Percentiles rank a stretch among this genome's conserved stretches.
These are phyloP conservation scores for Carabus problematicus DNA, from an alignment of 2,888 invertebrate species.

Conservation along the genomic window DNA sequence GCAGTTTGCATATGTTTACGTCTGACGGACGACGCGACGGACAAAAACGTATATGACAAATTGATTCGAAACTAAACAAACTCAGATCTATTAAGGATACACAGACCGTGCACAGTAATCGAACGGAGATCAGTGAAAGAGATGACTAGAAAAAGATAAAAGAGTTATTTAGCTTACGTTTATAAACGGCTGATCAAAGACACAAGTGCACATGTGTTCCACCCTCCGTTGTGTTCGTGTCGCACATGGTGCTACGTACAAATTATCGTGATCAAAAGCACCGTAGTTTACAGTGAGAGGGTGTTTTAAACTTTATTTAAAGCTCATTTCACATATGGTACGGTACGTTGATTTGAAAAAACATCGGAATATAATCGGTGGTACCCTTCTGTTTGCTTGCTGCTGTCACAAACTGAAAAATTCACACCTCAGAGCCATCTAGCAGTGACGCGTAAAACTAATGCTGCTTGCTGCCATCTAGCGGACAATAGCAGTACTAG, in stretches of 20 bases:
- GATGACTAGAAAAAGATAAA: slow-evolving; percentile 36
- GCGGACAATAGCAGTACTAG: too few species aligned
- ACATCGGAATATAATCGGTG: slow-evolving; percentile 4
- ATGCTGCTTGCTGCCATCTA: background rate
- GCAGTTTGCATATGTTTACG: slow-evolving; percentile 4
- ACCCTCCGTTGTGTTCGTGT: slow-evolving; percentile 37
- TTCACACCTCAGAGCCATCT: too few species aligned
- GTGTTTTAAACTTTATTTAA: slow-evolving; percentile 43
- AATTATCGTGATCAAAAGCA: slow-evolving; percentile 41
- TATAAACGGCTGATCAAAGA: slow-evolving; percentile 41
- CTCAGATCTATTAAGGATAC: slow-evolving; percentile 35
- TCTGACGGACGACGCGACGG: background rate
- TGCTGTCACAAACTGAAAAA: too few species aligned
- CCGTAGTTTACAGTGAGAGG: slow-evolving; percentile 39
- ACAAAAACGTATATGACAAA: slow-evolving; percentile 16
- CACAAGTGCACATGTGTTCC: slow-evolving; percentile 33
- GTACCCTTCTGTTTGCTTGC: too few species aligned
- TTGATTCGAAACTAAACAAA: slow-evolving; percentile 33
- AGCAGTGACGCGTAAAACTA: too few species aligned
- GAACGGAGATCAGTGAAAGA: slow-evolving; percentile 30
- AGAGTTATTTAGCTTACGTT: slow-evolving; percentile 34
- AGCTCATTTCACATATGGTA: slow-evolving; percentile 41
- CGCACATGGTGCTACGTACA: slow-evolving; percentile 42
- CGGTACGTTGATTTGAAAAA: slow-evolving; percentile 37
- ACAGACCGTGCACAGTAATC: slow-evolving; percentile 29